Evolutionary conservation across 2,113 vertebrate species (phyloP).

Genomic region (Irena cyanogastra): DNA sequence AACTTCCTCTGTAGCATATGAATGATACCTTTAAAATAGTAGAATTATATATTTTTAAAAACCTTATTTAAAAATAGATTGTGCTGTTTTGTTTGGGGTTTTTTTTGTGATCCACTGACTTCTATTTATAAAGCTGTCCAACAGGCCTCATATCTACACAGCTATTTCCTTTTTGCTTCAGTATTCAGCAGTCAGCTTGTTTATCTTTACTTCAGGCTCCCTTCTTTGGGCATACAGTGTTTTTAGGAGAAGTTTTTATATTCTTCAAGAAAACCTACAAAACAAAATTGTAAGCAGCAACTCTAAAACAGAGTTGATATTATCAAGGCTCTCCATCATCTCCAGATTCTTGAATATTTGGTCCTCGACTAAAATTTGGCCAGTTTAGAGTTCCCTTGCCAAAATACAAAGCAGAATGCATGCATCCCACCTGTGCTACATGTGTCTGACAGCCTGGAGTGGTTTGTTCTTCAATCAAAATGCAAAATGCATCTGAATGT

Average conservation of each 20-base stretch:
- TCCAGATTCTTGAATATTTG: not conserved
- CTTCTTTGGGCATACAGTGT: not conserved
- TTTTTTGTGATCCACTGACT: not conserved
- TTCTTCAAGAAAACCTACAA: not conserved
- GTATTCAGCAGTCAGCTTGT: not conserved
- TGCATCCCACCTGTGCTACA: not conserved
- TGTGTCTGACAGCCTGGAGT: not conserved
- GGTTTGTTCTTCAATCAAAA: not conserved
- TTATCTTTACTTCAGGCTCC: not conserved
- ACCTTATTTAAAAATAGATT: not conserved
- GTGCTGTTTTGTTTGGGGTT: fast-evolving
- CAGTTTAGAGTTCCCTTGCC: not conserved
- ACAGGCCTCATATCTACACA: not conserved
- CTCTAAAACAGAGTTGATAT: not conserved
- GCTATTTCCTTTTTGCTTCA: not conserved
- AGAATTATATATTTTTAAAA: not conserved
- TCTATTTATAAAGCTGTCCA: not conserved
- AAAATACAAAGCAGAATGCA: not conserved
- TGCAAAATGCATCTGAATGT: not conserved
- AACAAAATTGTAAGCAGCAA: not conserved
- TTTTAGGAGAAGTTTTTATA: not conserved
- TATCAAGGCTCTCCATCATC: not conserved
- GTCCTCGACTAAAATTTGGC: not conserved
- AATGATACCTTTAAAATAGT: not conserved
- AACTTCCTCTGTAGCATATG: not conserved